Percentiles rank a stretch among this genome's conserved stretches.
These are phyloP conservation scores for Xiphophorus couchianus DNA, from an alignment of 2,113 vertebrate species.

Conservation along the genomic window DNA sequence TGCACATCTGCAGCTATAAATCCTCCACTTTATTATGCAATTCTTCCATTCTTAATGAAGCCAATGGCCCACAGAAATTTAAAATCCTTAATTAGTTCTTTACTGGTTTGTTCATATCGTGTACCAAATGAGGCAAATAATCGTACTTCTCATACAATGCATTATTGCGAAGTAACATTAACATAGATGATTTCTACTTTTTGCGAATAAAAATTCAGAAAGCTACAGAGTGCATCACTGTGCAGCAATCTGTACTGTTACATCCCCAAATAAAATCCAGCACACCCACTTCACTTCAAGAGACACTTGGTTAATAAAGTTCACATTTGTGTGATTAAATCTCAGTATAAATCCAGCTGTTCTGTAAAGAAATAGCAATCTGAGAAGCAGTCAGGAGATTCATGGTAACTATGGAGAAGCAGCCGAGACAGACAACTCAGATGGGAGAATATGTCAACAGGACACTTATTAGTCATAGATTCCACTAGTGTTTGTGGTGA, in stretches of 20 bases:
- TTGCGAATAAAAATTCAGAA: neutral
- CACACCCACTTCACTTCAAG: neutral
- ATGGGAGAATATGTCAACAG: neutral
- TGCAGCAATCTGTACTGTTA: neutral
- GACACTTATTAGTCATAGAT: neutral
- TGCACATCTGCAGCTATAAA: conserved; percentile 22
- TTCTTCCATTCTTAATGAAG: conserved; percentile 44
- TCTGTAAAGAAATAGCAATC: neutral
- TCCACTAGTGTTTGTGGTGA: neutral
- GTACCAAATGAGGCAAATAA: conserved; percentile 9
- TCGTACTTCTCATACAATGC: neutral
- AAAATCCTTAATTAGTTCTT: conserved; percentile 17
- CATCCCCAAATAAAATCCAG: neutral
- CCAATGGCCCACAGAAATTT: conserved; percentile 20
- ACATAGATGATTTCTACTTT: neutral
- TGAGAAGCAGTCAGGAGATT: neutral
- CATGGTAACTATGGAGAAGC: neutral
- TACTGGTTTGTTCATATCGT: conserved; percentile 9
- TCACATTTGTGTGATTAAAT: neutral
- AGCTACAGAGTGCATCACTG: neutral
- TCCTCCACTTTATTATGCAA: conserved; percentile 43
- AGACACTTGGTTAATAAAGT: neutral
- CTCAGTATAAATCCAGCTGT: neutral
- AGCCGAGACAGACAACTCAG: neutral
- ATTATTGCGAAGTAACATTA: neutral